phyloP scores from a whole-genome alignment of 2,888 invertebrate genomes.

The Pharmacophagus antenor region DNA sequence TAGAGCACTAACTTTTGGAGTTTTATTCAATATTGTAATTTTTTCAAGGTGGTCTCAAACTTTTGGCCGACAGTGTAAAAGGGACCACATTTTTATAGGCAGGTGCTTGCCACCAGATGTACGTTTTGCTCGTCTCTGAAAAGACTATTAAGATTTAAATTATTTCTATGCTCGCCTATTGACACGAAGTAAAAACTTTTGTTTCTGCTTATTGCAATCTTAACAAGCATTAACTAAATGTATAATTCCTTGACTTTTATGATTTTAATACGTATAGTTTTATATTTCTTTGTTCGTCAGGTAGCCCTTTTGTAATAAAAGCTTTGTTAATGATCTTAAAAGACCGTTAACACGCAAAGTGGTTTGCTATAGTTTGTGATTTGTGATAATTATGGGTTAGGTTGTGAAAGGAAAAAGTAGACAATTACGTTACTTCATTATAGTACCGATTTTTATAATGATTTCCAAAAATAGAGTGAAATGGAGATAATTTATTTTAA shows the following conservation, averaged over 20 bases:
- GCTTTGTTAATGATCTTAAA: slow-evolving; percentile 52
- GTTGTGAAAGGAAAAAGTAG: slow-evolving; percentile 13
- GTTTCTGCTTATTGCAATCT: background rate
- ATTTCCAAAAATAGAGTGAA: background rate
- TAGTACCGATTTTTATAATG: background rate
- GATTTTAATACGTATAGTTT: slow-evolving; percentile 18
- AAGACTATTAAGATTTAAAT: too few species aligned
- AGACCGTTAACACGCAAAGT: slow-evolving; percentile 50
- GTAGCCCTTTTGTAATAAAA: slow-evolving; percentile 42
- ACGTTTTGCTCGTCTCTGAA: too few species aligned
- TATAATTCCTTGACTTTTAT: slow-evolving; percentile 17
- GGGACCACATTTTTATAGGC: too few species aligned
- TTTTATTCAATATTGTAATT: too few species aligned
- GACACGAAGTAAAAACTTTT: too few species aligned
- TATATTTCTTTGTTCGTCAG: slow-evolving; percentile 32
- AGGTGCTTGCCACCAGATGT: background rate
- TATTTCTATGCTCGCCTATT: too few species aligned
- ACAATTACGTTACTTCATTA: slow-evolving; percentile 9
- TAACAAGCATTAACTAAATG: slow-evolving; percentile 6
- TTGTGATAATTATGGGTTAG: slow-evolving; percentile 29
- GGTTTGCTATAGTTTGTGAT: slow-evolving; percentile 39
- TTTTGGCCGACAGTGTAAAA: too few species aligned
- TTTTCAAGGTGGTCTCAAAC: too few species aligned
- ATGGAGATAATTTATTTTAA: background rate
- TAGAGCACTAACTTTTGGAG: too few species aligned